A percentile compares a stretch with the other conserved stretches of the same genome.
Evolutionary conservation across 2,113 vertebrate genomes (phyloP).

Genomic region (Aplodontia rufa): DNA sequence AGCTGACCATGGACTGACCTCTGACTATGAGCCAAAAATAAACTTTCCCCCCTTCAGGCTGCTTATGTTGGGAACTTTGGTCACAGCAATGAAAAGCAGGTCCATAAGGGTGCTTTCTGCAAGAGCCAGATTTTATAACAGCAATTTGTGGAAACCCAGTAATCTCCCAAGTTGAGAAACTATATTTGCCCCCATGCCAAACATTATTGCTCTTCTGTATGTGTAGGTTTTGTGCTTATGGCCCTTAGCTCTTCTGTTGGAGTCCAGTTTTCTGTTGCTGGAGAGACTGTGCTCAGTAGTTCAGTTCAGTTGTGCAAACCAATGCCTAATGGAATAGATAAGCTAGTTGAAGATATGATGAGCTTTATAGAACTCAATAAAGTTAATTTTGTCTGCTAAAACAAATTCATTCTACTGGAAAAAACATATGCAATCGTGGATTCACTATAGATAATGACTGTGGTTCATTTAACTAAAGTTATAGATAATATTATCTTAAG

Average conservation of each 20-base stretch:
- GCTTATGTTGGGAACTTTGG: not conserved
- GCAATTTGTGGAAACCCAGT: not conserved
- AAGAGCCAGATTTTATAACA: not conserved
- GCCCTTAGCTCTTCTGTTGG: not conserved
- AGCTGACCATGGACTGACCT: not conserved
- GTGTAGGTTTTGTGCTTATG: not conserved
- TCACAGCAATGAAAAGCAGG: not conserved
- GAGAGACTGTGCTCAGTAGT: not conserved
- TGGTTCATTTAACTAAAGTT: constrained; percentile 31
- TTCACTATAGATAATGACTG: not conserved
- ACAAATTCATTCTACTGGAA: not conserved
- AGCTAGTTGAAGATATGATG: constrained; percentile 18
- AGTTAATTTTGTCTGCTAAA: constrained; percentile 41
- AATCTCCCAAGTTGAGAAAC: not conserved
- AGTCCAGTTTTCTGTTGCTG: not conserved
- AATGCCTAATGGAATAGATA: constrained; percentile 30
- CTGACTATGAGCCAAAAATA: not conserved
- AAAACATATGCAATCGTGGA: not conserved
- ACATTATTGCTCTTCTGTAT: not conserved
- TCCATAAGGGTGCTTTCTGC: not conserved
- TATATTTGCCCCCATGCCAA: not conserved
- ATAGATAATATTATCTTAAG: not conserved
- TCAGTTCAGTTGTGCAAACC: constrained; percentile 14
- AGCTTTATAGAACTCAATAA: constrained; percentile 25
- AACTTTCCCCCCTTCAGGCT: not conserved